Evolutionary conservation across 2,113 vertebrate genomes (phyloP).

Genomic region (Sinocyclocheilus anshuiensis): DNA sequence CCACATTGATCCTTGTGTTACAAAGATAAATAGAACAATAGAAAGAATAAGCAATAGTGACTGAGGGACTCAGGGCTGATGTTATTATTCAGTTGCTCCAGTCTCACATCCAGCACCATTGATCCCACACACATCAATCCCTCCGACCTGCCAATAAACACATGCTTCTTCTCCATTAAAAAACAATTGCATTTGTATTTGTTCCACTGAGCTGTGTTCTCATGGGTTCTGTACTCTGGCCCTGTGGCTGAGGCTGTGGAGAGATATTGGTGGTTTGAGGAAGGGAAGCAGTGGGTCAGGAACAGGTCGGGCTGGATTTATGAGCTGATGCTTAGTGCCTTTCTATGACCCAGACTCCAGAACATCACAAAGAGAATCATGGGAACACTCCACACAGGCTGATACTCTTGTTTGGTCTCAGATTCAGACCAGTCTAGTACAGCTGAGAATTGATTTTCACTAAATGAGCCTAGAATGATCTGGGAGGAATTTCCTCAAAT

Average conservation of each 20-base stretch:
- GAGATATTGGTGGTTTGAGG: constrained; percentile 19
- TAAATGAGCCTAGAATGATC: not conserved
- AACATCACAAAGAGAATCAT: constrained; percentile 3
- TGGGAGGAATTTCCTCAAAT: not conserved
- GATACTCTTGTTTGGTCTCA: constrained; percentile 15
- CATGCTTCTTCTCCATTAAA: not conserved
- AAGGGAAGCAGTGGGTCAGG: constrained; percentile 17
- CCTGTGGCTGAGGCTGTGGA: constrained; percentile 8
- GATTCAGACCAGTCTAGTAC: not conserved
- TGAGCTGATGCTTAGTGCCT: constrained; percentile 26
- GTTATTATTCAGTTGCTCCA: constrained; percentile 20
- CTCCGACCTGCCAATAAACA: not conserved
- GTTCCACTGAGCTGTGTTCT: not conserved
- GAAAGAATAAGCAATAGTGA: not conserved
- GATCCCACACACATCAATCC: constrained; percentile 9
- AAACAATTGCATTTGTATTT: constrained; percentile 30
- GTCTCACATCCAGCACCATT: not conserved
- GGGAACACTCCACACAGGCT: constrained; percentile 23
- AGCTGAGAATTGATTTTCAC: not conserved
- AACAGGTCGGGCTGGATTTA: constrained; percentile 39
- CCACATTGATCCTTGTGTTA: not conserved
- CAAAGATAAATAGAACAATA: not conserved
- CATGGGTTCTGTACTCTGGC: constrained; percentile 6
- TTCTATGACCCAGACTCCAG: constrained; percentile 35
- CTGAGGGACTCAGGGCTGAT: not conserved